Evolutionary conservation across 2,797 vertebrate genomes (phyloP).

Genomic region (Taenioides sp.): DNA sequence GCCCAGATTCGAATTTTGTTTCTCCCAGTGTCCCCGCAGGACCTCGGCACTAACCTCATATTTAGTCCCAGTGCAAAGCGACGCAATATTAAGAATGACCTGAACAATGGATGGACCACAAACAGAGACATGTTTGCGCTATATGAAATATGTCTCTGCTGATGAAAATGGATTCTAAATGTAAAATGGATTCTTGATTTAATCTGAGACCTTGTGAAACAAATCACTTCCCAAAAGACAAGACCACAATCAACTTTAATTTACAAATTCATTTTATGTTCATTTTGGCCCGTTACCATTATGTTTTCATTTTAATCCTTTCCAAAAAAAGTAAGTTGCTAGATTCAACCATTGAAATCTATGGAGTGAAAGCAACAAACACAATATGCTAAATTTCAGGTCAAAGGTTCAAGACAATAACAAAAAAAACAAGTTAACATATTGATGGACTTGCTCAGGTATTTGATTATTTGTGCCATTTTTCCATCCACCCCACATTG

Average conservation of each 20-base stretch:
- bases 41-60: slow-evolving; percentile 11
- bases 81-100: slow-evolving; percentile 17
- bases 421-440: not conserved
- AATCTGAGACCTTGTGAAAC: slow-evolving; percentile 43
- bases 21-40: slow-evolving; percentile 17
- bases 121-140: slow-evolving; percentile 50
- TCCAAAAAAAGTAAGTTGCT: too few species aligned
- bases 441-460: slow-evolving; percentile 58
- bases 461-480: slow-evolving; percentile 60
- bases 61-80: slow-evolving; percentile 8
- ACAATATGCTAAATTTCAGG: not conserved
- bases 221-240: slow-evolving; percentile 40
- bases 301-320: slow-evolving; percentile 3
- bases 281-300: slow-evolving; percentile 28
- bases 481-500: slow-evolving; percentile 55
- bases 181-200: slow-evolving; percentile 42
- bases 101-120: slow-evolving; percentile 29
- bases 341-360: slow-evolving; percentile 19
- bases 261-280: slow-evolving; percentile 26
- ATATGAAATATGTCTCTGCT: slow-evolving; percentile 39
- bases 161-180: slow-evolving; percentile 9
- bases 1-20: slow-evolving; percentile 35
- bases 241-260: slow-evolving; percentile 34
- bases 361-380: slow-evolving; percentile 24
- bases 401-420: not conserved